Percentiles rank a stretch among this genome's conserved stretches.
Conservation (phyloP, 1,140 invertebrate genomes). For the Drosophila ananassae region DNA sequence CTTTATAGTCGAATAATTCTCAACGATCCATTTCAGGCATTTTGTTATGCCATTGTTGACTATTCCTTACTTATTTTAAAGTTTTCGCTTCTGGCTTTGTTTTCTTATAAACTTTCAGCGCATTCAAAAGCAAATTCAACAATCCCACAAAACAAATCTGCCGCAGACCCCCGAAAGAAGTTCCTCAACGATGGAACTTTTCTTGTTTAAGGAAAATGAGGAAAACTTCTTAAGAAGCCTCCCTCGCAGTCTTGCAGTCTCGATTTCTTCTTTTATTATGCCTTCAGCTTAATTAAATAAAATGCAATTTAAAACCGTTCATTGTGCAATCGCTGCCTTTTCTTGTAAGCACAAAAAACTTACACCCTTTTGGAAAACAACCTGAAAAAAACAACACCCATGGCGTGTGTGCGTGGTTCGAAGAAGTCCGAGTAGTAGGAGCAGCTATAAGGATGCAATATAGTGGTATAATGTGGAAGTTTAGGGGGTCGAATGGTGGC, state of each 20-base stretch:
- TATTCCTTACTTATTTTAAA: not conserved
- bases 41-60: constrained; percentile 12
- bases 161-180: constrained; percentile 15
- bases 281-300: constrained; percentile 70
- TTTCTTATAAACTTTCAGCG: constrained; percentile 16
- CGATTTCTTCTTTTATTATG: constrained; percentile 35
- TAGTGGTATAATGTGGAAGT: constrained; percentile 11
- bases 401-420: constrained; percentile 19
- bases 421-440: constrained; percentile 4
- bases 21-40: not conserved
- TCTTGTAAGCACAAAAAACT: constrained; percentile 28
- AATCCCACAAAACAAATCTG: constrained; percentile 44
- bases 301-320: constrained; percentile 71
- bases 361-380: constrained; percentile 23
- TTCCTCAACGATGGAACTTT: constrained; percentile 20
- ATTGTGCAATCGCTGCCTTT: constrained; percentile 58
- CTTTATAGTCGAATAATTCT: not conserved
- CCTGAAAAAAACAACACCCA: constrained; percentile 73
- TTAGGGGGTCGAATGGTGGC: not conserved
- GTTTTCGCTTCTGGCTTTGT: constrained; percentile 3
- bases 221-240: constrained; percentile 31
- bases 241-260: constrained; percentile 4
- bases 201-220: constrained; percentile 37
- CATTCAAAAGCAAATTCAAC: constrained; percentile 28
- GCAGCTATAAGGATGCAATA: constrained; percentile 61